Evolutionary conservation across 64 coral and sea anemone species (phyloP).

Genomic region (Platygyra sinensis): DNA sequence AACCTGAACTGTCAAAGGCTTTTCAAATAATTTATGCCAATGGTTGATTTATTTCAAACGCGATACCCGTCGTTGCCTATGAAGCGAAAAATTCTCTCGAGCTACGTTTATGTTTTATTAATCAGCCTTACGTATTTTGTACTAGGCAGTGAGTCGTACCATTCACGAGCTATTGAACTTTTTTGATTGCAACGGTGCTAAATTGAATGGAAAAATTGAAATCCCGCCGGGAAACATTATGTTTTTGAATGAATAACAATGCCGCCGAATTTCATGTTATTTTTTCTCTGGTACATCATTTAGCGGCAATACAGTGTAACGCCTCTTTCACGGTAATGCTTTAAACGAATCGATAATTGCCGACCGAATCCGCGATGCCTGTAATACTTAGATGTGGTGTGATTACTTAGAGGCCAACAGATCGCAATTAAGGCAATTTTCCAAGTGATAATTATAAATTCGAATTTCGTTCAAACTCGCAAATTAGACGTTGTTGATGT

Average conservation of each 20-base stretch:
- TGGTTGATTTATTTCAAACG: neutral
- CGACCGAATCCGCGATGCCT: neutral
- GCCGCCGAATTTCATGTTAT: neutral
- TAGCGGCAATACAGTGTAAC: neutral
- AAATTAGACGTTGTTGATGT: neutral
- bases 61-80: neutral
- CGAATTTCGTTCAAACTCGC: neutral
- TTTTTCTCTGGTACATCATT: neutral
- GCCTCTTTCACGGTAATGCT: neutral
- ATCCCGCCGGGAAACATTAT: conserved; percentile 32
- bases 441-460: neutral
- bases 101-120: neutral
- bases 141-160: neutral
- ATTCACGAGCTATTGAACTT: neutral
- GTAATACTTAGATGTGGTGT: neutral
- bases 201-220: neutral
- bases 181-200: neutral
- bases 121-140: neutral
- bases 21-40: neutral
- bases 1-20: neutral
- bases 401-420: conserved; percentile 1
- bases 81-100: neutral
- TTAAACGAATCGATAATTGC: conserved; percentile 8
- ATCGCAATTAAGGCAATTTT: conserved; percentile 10
- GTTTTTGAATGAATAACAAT: neutral